These are phyloP conservation scores for Drosophila tripunctata DNA, from an alignment of 2,888 invertebrate species.

Conservation along the genomic window DNA sequence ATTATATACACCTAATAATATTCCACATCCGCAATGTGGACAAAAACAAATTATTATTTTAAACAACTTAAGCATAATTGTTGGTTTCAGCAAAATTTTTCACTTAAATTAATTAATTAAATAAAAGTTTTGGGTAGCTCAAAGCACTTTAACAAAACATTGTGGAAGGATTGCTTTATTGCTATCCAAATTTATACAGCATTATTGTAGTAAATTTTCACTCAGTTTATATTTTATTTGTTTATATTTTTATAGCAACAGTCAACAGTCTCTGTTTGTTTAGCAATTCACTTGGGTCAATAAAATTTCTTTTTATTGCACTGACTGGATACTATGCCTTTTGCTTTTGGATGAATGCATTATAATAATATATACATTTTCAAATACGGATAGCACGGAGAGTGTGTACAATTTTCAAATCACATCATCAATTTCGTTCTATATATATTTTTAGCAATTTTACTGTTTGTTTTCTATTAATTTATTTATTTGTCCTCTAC, in stretches of 20 bases:
- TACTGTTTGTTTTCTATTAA: constrained; percentile 14
- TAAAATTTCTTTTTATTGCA: constrained; percentile 22
- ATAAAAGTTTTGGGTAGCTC: too few species aligned
- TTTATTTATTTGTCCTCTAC: constrained; percentile 54
- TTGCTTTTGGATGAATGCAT: constrained; percentile 1
- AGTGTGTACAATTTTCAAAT: constrained; percentile 1
- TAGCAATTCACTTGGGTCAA: constrained; percentile 12
- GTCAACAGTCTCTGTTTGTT: constrained; percentile 17
- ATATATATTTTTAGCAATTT: constrained; percentile 22
- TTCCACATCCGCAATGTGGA: constrained; percentile 27
- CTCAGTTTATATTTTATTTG: constrained; percentile 18
- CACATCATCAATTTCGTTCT: not conserved
- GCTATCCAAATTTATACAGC: constrained; percentile 14
- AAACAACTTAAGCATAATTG: too few species aligned
- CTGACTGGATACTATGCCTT: constrained; percentile 16
- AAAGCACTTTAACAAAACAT: too few species aligned
- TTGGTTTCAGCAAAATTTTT: too few species aligned
- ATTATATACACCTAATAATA: too few species aligned
- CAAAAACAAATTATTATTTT: too few species aligned
- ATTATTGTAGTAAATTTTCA: constrained; percentile 22
- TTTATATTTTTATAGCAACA: constrained; percentile 13
- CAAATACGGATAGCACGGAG: not conserved
- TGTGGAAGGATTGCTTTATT: constrained; percentile 36
- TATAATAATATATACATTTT: constrained; percentile 4
- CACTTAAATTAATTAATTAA: too few species aligned